Conservation (phyloP, 1,140 invertebrate species). For the Maniola jurtina region DNA sequence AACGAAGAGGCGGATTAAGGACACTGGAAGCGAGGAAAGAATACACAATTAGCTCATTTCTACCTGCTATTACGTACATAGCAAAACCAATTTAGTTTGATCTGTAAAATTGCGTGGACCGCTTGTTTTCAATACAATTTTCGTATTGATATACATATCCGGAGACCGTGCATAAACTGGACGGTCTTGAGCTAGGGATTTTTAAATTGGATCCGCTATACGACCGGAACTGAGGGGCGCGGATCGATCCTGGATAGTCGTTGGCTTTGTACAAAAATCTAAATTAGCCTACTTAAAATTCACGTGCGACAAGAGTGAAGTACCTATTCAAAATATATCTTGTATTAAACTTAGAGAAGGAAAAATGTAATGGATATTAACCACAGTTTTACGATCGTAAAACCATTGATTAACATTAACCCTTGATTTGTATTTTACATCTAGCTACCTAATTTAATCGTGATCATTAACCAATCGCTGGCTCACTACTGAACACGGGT, state of each 20-base stretch:
- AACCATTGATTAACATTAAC: too few relatives aligned
- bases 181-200: constrained; percentile 55
- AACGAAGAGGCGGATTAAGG: constrained; percentile 69
- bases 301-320: constrained; percentile 45
- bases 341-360: constrained; percentile 8
- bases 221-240: constrained; percentile 66
- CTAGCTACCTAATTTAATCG: too few relatives aligned
- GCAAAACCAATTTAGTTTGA: constrained; percentile 54
- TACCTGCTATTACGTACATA: constrained; percentile 59
- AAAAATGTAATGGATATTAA: constrained; percentile 14
- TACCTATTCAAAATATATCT: constrained; percentile 27
- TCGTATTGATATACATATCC: constrained; percentile 34
- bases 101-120: constrained; percentile 34
- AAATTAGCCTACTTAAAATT: constrained; percentile 72
- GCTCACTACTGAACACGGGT: too few relatives aligned
- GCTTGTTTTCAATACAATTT: constrained; percentile 31
- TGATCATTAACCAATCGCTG: too few relatives aligned
- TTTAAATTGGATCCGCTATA: constrained; percentile 53
- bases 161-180: constrained; percentile 42
- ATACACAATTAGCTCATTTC: constrained; percentile 75
- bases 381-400: too few relatives aligned
- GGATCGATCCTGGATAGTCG: constrained; percentile 63
- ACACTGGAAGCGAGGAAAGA: constrained; percentile 73
- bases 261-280: constrained; percentile 71
- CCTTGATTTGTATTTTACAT: background rate